Base-by-base conservation (phyloP, 2,797 vertebrate species). In the Pipistrellus kuhlii region DNA sequence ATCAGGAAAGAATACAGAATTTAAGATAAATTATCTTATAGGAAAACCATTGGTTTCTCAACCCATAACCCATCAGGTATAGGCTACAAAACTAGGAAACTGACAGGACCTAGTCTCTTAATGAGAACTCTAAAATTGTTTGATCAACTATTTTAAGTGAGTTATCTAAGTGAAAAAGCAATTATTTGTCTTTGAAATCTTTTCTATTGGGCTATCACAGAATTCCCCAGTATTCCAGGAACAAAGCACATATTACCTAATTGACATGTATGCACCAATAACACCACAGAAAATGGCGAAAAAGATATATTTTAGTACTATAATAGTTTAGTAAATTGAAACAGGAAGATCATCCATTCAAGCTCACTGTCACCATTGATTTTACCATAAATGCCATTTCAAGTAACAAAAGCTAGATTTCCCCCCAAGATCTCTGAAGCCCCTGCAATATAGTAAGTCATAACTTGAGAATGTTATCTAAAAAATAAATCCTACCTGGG, bases 401-500 rank as follows among this genome's bases (percentile, higher is more conserved):
- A 87, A 81, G 53, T 75, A 44, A 51, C 10, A 93, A 88, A 77
- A 76, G 35, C 1, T 66, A 2, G 15, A 35, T 10, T 59, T 30
- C 8, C 3, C 5, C 66, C 44, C n/a, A 25, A 46, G 41, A 64
- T 23, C 38, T 64, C 35, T 55, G 84, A 76, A 69, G n/a, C 30
- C 48, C 55, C 20, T 46, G 5, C 15, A 41, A 71, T 35, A 0
- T 66, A 71, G 4, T n/a, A 62, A 85, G 5, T 32, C 55, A 78
- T 20, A 84, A 68, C 5, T 14, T 8, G 23, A 72, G 41, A 38
- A 69, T 9, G 12, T 53, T 81, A 57, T 38, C 20, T 62, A 21
- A 85, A 71, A 59, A 48, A 51, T 8, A 76, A 77, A 8, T 83
- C 97, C 87, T 97, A 98, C 98, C 97, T 87, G 81, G 66, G 7